These are phyloP conservation scores for Ranitomeya variabilis DNA, from an alignment of 2,113 vertebrate genomes.

Conservation along the genomic window DNA sequence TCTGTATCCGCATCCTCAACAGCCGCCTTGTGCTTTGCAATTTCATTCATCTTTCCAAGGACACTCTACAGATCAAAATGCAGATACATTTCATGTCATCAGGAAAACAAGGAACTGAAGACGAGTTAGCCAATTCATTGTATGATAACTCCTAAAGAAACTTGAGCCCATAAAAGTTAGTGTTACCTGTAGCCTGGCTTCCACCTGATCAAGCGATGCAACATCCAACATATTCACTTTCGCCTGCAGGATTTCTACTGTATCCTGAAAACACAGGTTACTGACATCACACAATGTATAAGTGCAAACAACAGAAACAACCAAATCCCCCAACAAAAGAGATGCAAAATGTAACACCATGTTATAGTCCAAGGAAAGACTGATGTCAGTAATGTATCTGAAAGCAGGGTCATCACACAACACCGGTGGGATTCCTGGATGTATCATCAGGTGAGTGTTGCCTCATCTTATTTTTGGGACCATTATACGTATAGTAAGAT, in stretches of 20 bases:
- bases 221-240: slow-evolving; percentile 87
- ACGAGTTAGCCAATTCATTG: not conserved
- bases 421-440: no score
- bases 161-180: no score
- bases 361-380: no score
- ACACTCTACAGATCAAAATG: slow-evolving; percentile 78
- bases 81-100: not conserved
- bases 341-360: not conserved
- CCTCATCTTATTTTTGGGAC: no score
- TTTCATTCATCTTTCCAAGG: slow-evolving; percentile 94
- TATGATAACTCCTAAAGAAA: no score
- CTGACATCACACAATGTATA: not conserved
- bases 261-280: slow-evolving; percentile 72
- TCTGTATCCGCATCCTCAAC: slow-evolving; percentile 92
- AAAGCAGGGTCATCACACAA: no score
- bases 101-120: not conserved
- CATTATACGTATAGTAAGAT: no score
- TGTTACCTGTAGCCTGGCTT: slow-evolving; percentile 88
- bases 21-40: slow-evolving; percentile 91
- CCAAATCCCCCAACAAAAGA: not conserved
- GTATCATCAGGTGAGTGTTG: no score
- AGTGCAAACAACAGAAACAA: not conserved
- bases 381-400: no score
- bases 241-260: slow-evolving; percentile 88
- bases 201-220: slow-evolving; percentile 90